Evolutionary conservation across 2,797 vertebrate species (phyloP).

Genomic region (Lycodopsis pacificus): DNA sequence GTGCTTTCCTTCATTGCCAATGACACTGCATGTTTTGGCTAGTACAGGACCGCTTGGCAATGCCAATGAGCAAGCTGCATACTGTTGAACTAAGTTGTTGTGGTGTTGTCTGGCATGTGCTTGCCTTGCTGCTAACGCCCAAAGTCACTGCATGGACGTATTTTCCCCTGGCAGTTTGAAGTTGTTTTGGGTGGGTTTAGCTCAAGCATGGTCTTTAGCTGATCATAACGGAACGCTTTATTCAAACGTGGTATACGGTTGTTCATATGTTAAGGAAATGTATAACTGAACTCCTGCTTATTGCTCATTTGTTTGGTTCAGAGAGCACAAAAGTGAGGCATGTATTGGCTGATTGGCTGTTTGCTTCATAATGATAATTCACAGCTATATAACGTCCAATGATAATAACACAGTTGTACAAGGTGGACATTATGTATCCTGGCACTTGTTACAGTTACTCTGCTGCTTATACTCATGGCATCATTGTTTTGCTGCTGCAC

Average conservation of each 20-base stretch:
- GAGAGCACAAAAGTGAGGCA: neutral
- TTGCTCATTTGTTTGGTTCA: neutral
- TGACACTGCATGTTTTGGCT: too few species aligned
- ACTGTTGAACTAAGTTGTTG: too few species aligned
- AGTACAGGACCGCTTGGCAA: too few species aligned
- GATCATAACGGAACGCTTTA: neutral
- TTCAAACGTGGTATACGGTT: neutral
- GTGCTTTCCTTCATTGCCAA: too few species aligned
- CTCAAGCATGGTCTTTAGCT: neutral
- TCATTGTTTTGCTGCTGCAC: neutral
- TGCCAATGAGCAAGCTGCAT: too few species aligned
- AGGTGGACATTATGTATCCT: neutral
- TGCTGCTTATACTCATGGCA: neutral
- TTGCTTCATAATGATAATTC: neutral
- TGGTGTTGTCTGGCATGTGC: neutral
- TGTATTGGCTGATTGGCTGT: constrained; percentile 1
- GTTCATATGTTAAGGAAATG: neutral
- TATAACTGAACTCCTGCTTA: neutral
- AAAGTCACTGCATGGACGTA: neutral
- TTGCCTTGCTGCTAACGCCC: neutral
- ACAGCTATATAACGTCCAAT: neutral
- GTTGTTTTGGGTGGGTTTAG: neutral
- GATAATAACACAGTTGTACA: neutral
- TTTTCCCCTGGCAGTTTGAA: neutral
- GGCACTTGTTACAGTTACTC: neutral